Base-by-base conservation (phyloP, 1,140 invertebrate species). In the Trichomalopsis sarcophagae region DNA sequence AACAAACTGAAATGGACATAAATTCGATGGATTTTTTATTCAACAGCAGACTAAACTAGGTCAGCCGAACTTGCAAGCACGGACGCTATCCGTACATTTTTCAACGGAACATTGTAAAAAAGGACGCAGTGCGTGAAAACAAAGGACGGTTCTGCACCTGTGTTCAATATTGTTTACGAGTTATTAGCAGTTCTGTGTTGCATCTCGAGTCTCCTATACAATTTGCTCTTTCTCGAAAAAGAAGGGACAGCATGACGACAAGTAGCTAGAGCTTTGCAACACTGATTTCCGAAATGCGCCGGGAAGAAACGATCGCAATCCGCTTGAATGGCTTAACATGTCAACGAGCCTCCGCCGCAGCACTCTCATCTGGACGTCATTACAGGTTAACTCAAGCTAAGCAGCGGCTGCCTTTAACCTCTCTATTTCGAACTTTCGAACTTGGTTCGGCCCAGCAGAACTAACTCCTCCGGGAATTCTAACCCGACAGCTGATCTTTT, bases 321-420 rank as follows among this genome's bases (percentile, higher is more conserved):
- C 68, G 87, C 78, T 80, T 84, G 30, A 79, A 84, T 86, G 81
- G 85, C 86, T 84, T 88, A 88, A 87, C 85, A 89, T 89, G 88
- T 87, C 88, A 87, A 55, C 81, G 78, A 77, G 36, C 7, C 66
- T 84, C 71, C 68, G 77, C 82, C 36, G 66, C 44, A 13, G 40
- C 62, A 40, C 75, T 86, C 73, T 87, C 76, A 44, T 87, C 40
- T 89, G 87, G 88, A 86, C 87, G 85, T 86, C 71, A 62, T 73
- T 87, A 69, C 88, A 88, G 88, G 89, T 89, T 85, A 82, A 74
- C 23, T 27, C 4, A 36, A 36, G 4, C n/a, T 33, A 33, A 36
- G 3, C 27, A 27, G 6, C 9, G 2, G 73, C 3, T 36, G 40
- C 10, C 11, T 36, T 17, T 74, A 69, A 69, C 30, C 14, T 74